Evolutionary conservation across 2,888 invertebrate genomes (phyloP), one percentile per base, ranked within the genome.

Genomic region (Diloba caeruleocephala): DNA sequence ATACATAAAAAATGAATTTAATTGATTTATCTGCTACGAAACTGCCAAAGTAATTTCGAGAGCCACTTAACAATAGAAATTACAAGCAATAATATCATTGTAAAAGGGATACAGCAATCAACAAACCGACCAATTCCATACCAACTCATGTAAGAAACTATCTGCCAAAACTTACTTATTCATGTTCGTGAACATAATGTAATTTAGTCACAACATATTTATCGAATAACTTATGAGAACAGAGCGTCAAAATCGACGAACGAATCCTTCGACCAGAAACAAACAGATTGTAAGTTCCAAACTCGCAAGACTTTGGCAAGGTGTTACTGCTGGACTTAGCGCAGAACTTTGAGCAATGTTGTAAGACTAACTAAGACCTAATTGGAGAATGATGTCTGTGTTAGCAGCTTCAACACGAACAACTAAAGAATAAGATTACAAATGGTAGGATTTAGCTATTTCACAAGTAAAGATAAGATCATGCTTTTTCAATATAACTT

Each of bases 251-350:
- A 39, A 23, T 54, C 21, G 10, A 36, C 36, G 4, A 45, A 44
- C 53, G 58, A 44, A 50, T 44, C 49, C 51, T 37, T 42, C 28
- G 26, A 36, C 53, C 39, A 49, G 48, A 46, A 67, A 45, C 62
- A 61, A 67, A 67, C 67, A 67, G 71, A 67, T 67, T 67, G 56
- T 29, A 29, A 66, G 68, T 67, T 67, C 17, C 5, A 0, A 67
- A 67, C 68, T 71, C 33, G 13, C 41, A 23, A 44, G 45, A 50
- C 45, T 66, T 71, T 17, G 19, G n/a, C 25, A 34, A 66, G 62
- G 71, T 61, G 49, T 71, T 61, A 67, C n/a, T n/a, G n/a, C n/a
- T n/a, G 51, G 56, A 52, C 68, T 67, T 70, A 23, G 44, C 15
- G 13, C 28, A 49, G 45, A 45, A 46, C 38, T 55, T 52, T 9